Evolutionary conservation across 2,888 invertebrate genomes (phyloP).

Genomic region (Volucella bombylans): DNA sequence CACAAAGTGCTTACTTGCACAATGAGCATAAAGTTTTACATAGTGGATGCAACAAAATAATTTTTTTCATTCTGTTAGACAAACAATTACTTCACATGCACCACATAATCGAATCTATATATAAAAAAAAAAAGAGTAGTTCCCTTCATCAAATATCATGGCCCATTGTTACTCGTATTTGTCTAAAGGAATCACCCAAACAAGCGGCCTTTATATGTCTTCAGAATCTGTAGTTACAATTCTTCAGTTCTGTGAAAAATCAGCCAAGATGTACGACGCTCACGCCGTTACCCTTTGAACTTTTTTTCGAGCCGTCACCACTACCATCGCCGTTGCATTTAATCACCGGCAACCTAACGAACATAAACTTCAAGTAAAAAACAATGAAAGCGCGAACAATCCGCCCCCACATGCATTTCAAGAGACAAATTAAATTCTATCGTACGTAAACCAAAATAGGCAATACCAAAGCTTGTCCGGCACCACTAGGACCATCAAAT

Average conservation of each 20-base stretch:
- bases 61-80: no score
- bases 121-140: no score
- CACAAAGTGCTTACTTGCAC: no score
- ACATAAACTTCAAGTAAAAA: conserved; percentile 55
- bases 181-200: neutral
- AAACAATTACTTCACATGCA: no score
- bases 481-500: conserved; percentile 58
- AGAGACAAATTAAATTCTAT: conserved; percentile 73
- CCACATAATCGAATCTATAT: no score
- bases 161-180: no score
- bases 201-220: neutral
- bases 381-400: conserved; percentile 68
- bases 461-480: conserved; percentile 68
- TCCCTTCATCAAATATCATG: no score
- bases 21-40: no score
- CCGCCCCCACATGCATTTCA: conserved; percentile 73
- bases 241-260: neutral
- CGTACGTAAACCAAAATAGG: conserved; percentile 60
- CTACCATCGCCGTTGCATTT: conserved; percentile 12
- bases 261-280: conserved; percentile 52
- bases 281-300: conserved; percentile 66
- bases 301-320: neutral
- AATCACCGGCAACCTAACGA: conserved; percentile 53
- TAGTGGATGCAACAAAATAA: no score
- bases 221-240: conserved; percentile 44